A percentile compares a stretch with the other conserved stretches of the same genome.
Evolutionary conservation across 2,797 vertebrate species (phyloP).

Genomic region (Semaprochilodus insignis): DNA sequence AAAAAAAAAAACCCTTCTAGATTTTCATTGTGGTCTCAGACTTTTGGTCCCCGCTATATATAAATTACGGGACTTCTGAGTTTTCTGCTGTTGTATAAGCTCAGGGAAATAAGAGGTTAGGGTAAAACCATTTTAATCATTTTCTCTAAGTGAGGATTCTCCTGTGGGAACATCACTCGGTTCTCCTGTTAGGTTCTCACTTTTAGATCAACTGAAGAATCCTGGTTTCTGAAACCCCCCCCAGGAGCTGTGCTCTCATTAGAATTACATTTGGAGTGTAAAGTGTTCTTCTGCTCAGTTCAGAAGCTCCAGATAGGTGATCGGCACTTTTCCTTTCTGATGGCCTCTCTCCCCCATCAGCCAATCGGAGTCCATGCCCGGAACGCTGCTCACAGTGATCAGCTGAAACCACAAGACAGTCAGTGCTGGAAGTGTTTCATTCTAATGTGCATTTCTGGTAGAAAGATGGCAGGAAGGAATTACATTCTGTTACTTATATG

Average conservation of each 20-base stretch:
- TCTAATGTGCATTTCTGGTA: no score
- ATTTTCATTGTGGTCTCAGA: no score
- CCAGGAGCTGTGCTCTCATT: conserved; percentile 66
- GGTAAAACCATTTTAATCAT: neutral
- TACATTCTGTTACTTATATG: no score
- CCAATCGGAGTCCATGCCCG: conserved; percentile 90
- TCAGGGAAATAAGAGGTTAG: neutral
- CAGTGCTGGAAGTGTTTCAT: neutral
- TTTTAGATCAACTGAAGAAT: neutral
- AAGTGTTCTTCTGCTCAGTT: conserved; percentile 68
- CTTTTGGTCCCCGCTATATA: no score
- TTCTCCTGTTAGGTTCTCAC: neutral
- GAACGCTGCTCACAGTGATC: conserved; percentile 85
- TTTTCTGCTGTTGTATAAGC: no score
- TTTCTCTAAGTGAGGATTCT: neutral
- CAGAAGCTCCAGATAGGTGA: conserved; percentile 88
- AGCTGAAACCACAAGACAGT: conserved; percentile 69
- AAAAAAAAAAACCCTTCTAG: no score
- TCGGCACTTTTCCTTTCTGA: conserved; percentile 90
- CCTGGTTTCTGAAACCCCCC: neutral
- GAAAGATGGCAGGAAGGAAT: no score
- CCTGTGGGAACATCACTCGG: neutral
- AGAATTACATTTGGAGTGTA: conserved; percentile 13
- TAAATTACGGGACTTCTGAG: no score
- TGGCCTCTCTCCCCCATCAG: conserved; percentile 88